phyloP scores from a whole-genome alignment of 2,797 vertebrate genomes.

The Peromyscus melanophrys region DNA sequence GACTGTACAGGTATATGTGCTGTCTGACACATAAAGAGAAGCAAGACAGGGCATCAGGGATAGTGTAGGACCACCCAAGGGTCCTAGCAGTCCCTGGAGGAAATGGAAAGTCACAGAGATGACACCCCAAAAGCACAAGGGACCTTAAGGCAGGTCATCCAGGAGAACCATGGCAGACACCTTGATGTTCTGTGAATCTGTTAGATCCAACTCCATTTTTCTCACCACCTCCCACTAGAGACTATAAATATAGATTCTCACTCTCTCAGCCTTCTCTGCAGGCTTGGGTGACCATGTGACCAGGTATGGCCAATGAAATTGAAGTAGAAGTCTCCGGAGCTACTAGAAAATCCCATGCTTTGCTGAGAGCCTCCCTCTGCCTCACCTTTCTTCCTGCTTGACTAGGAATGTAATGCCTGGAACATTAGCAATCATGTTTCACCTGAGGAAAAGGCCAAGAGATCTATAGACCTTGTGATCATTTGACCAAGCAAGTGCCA shows the following conservation, averaged over 20 bases:
- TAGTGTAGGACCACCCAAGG: neutral
- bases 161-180: neutral
- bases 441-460: slow-evolving; percentile 46
- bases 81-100: neutral
- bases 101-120: neutral
- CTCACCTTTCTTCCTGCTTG: slow-evolving; percentile 46
- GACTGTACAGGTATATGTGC: accelerated
- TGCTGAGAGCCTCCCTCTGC: neutral
- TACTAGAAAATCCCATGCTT: slow-evolving; percentile 27
- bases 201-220: neutral
- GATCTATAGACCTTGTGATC: neutral
- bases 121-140: neutral
- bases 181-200: neutral
- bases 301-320: slow-evolving; percentile 3
- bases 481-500: slow-evolving; percentile 40
- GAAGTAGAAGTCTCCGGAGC: neutral
- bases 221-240: neutral
- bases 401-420: neutral
- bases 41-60: neutral
- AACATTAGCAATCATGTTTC: neutral
- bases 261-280: neutral
- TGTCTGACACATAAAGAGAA: neutral
- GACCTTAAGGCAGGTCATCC: accelerated
- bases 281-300: neutral
- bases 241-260: neutral